Percentiles rank a stretch among this genome's conserved stretches.
Conservation (phyloP, 2,888 invertebrate species). For the Muschampia plurimacula region DNA sequence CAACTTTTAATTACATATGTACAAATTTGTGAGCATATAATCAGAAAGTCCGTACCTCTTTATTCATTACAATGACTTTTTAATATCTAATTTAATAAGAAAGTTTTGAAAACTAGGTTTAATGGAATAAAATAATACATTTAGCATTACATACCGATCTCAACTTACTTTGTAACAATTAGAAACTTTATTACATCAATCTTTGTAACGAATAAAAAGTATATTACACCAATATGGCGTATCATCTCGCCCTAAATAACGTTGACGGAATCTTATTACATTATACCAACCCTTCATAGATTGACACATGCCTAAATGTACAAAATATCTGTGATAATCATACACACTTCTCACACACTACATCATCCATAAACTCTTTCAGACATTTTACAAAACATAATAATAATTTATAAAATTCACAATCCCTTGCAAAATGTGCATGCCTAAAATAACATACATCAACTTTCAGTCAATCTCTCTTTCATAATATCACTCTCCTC, state of each 20-base stretch:
- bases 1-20: conserved; percentile 79
- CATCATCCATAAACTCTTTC: conserved; percentile 65
- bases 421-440: conserved; percentile 84
- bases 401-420: conserved; percentile 83
- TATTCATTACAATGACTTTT: conserved; percentile 66
- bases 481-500: conserved; percentile 72
- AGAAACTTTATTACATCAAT: conserved; percentile 27
- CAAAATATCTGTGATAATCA: conserved; percentile 72
- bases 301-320: conserved; percentile 77
- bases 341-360: conserved; percentile 62
- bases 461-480: conserved; percentile 66
- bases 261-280: conserved; percentile 76
- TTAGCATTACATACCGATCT: background rate
- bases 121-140: conserved; percentile 10
- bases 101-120: conserved; percentile 11
- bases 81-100: conserved; percentile 28
- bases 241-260: conserved; percentile 64
- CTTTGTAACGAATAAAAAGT: conserved; percentile 71
- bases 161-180: conserved; percentile 13
- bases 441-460: conserved; percentile 82
- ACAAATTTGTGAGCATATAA: conserved; percentile 76
- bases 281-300: conserved; percentile 73
- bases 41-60: conserved; percentile 66
- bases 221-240: conserved; percentile 80
- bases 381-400: conserved; percentile 77